phyloP scores from a whole-genome alignment of 2,113 vertebrate species.

The Amblyornis subalaris region DNA sequence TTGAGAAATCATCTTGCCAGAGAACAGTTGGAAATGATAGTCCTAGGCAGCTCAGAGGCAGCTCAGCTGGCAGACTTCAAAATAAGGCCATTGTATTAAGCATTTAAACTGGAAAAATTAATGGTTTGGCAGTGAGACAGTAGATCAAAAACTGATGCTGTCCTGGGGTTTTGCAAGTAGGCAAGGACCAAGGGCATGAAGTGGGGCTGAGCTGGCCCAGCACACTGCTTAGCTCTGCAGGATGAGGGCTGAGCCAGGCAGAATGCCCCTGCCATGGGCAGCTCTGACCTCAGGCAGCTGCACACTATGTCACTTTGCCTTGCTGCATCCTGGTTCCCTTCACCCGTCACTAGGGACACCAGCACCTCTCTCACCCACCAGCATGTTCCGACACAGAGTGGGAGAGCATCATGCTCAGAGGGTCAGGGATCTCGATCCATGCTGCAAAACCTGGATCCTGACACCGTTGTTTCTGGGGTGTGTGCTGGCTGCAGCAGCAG shows the following conservation, averaged over 20 bases:
- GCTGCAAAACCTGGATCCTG: not conserved
- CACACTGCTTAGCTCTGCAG: not conserved
- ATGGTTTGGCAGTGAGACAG: not conserved
- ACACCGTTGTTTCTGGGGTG: rapidly evolving
- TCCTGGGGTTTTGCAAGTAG: not conserved
- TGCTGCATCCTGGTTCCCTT: not conserved
- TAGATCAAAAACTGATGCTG: not conserved
- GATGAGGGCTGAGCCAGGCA: not conserved
- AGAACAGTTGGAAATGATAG: constrained; percentile 23
- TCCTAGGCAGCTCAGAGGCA: not conserved
- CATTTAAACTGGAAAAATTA: not conserved
- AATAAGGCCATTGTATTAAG: not conserved
- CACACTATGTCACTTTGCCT: not conserved
- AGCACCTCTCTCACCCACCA: not conserved
- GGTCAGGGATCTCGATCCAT: not conserved
- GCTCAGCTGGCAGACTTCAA: constrained; percentile 22
- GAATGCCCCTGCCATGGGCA: rapidly evolving
- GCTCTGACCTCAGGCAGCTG: not conserved
- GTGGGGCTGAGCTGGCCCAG: not conserved
- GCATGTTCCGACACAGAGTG: rapidly evolving
- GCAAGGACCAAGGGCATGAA: not conserved
- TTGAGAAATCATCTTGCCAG: constrained; percentile 24
- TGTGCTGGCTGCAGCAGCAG: not conserved
- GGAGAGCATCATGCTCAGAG: not conserved
- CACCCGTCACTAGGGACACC: not conserved